phyloP scores from a whole-genome alignment of 1,140 invertebrate genomes.

The Drosophila ananassae region DNA sequence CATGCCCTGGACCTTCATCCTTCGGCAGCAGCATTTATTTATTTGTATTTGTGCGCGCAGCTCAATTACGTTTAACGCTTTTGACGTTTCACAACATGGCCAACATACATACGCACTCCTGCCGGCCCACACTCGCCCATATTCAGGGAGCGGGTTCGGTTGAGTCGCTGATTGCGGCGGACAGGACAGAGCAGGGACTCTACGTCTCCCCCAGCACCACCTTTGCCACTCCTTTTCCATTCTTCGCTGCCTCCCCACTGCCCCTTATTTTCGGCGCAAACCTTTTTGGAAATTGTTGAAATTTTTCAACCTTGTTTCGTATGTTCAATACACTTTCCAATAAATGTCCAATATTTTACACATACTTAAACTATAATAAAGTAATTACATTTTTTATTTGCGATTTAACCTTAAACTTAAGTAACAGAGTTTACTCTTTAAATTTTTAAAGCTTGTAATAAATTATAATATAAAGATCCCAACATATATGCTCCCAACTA shows the following conservation, averaged over 20 bases:
- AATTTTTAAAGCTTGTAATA: not conserved
- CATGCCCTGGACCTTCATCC: not conserved
- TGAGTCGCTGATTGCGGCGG: conserved; percentile 63
- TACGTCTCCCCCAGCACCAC: conserved; percentile 5
- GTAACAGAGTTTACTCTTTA: too few species aligned
- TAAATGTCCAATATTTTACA: not conserved
- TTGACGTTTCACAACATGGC: conserved; percentile 79
- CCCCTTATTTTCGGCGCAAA: conserved; percentile 8
- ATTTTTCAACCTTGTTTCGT: conserved; percentile 53
- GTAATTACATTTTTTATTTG: not conserved
- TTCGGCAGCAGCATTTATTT: conserved; percentile 70
- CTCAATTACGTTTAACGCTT: conserved; percentile 83
- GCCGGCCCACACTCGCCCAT: conserved; percentile 22
- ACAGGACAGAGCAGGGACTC: conserved; percentile 46
- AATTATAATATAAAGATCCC: not conserved
- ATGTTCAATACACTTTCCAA: conserved; percentile 23
- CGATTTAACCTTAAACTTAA: too few species aligned
- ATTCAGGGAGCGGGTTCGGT: conserved; percentile 21
- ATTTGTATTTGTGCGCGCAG: conserved; percentile 81
- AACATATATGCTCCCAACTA: not conserved
- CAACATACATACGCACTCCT: conserved; percentile 41
- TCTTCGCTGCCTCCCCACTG: not conserved
- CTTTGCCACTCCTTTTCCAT: conserved; percentile 1
- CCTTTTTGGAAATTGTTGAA: conserved; percentile 52
- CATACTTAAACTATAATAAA: not conserved